Conservation (phyloP, 2,888 invertebrate genomes). For the Endomychus coccineus region DNA sequence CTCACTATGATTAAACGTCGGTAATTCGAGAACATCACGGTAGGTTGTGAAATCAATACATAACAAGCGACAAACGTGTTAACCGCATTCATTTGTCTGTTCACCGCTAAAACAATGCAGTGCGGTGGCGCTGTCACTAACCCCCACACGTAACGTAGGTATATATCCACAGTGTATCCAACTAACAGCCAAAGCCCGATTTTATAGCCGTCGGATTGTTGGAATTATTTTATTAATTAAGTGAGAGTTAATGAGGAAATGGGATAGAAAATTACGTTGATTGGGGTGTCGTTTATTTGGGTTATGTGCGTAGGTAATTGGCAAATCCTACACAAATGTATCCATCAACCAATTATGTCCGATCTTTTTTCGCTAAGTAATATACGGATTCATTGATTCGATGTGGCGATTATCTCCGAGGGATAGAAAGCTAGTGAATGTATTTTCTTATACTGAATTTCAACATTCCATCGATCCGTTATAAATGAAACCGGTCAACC, state of each 20-base stretch:
- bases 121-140: constrained; percentile 35
- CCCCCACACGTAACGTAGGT: constrained; percentile 6
- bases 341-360: too few relatives aligned
- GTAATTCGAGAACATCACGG: constrained; percentile 41
- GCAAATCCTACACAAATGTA: too few relatives aligned
- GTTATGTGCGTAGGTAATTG: neutral
- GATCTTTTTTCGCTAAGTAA: too few relatives aligned
- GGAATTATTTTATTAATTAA: constrained; percentile 8
- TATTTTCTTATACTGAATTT: too few relatives aligned
- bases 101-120: constrained; percentile 45
- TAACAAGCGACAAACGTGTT: constrained; percentile 44
- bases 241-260: constrained; percentile 10
- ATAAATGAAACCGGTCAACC: too few relatives aligned
- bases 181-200: neutral
- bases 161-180: neutral
- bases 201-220: constrained; percentile 2
- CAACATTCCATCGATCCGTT: too few relatives aligned
- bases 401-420: too few relatives aligned
- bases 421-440: too few relatives aligned
- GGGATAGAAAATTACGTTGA: constrained; percentile 10
- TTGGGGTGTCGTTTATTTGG: constrained; percentile 4
- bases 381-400: too few relatives aligned
- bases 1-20: constrained; percentile 41
- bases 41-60: constrained; percentile 43
- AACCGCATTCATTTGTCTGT: constrained; percentile 46